Evolutionary conservation across 2,888 invertebrate genomes (phyloP), one percentile per base, ranked within the genome.

Genomic region (Erebia ligea): DNA sequence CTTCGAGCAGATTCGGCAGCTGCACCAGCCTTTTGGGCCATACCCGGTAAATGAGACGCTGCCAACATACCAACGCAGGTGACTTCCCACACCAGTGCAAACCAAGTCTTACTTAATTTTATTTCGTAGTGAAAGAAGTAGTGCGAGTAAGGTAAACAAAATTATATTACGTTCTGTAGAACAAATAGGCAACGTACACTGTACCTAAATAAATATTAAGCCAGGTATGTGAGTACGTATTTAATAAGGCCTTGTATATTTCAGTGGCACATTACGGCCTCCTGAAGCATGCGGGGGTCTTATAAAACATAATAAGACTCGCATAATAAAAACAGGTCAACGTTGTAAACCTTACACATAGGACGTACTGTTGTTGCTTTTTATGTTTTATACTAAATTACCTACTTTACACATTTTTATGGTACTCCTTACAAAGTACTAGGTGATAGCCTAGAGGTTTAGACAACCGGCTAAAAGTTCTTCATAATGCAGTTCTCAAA

Each of bases 251-350:
- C 34, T 64, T 52, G n/a, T 64, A 64, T 52, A 52, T 86, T 85
- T 82, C 80, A 85, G 85, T 17, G 48, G 83, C 80, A 81, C 83
- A 85, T 87, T 85, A 88, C 84, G 81, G 81, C 81, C 80, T 83
- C 85, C 84, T 84, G 83, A 83, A 84, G 85, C 85, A 83, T 85
- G 83, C 84, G 83, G 82, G 83, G 79, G 85, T 82, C 82, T 85
- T 89, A 89, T 91, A 90, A 92, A 91, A 91, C 90, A 90, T 92
- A 91, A 92, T 89, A 90, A 91, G 90, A 87, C 84, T 84, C 81
- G 76, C 78, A 81, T 82, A 81, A 81, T 82, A 82, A 81, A 86
- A 87, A 82, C 84, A 81, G 87, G 86, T 85, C 85, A 84, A 81
- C 78, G 67, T 64, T 63, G 63, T 48, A 59, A 59, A 42, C n/a